Evolutionary conservation across 2,888 invertebrate species (phyloP), one percentile per base, ranked within the genome.

Genomic region (Pterostichus niger): DNA sequence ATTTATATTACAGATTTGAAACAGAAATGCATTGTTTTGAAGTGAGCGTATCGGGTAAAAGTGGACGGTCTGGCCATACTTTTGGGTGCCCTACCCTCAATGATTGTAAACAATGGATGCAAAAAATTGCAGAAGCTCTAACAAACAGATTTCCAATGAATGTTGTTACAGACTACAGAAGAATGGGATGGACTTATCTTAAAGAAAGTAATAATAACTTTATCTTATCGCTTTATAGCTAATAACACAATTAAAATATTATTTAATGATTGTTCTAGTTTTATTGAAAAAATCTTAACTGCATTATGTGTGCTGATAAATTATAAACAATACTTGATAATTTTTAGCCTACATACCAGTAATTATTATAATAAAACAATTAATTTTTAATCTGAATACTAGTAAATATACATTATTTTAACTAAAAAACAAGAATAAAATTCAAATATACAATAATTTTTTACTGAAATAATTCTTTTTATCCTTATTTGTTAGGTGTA

Each of bases 181-280:
- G 95, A 87, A 94, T 94, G 85, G 96, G 96, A 31, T 96, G 96
- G 96, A 95, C 95, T 85, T 96, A 95, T 88, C 90, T 96, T n/a
- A 86, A 89, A 86, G 84, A 94, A 93, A 93, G 94, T 94, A 85
- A 71, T 71, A 71, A 71, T 31, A 64, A 64, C 13, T 35, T 1
- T 64, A 64, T 33, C 40, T 64, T 35, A 64, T 64, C n/a, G 11
- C 0, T 61, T 33, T 61, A 7, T 61, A 33, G 49, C n/a, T 56
- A 9, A 56, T 56, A 17, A 13, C 17, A 17, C 5, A 10, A 61
- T 13, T 11, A 33, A 61, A 33, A 11, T 56, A 56, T 56, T 11
- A 61, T 33, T 6, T 59, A 33, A 33, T 61, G 59, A 33, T 40
- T 78, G 81, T 73, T 11, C 13, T 33, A 17, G 56, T 17, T 56